phyloP scores from a whole-genome alignment of 2,113 vertebrate genomes.

The Leptodactylus fuscus region DNA sequence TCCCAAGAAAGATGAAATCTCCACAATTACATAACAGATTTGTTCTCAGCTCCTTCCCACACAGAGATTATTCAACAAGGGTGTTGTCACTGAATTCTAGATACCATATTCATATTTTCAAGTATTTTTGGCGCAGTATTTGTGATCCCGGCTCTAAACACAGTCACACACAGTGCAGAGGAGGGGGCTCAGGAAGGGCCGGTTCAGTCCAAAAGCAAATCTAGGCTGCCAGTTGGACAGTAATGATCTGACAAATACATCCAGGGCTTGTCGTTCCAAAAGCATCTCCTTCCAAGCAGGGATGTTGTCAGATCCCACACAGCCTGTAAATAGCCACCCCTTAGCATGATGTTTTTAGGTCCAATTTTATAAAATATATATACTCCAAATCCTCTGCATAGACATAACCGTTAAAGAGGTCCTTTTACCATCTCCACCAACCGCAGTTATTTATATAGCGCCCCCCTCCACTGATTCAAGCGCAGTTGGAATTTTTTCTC shows the following conservation, averaged over 20 bases:
- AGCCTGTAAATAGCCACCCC: too few relatives aligned
- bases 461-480: too few relatives aligned
- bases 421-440: too few relatives aligned
- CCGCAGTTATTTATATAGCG: too few relatives aligned
- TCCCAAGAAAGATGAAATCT: background rate
- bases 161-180: too few relatives aligned
- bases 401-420: too few relatives aligned
- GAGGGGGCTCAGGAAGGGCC: background rate
- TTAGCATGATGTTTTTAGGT: too few relatives aligned
- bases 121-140: background rate
- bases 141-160: background rate
- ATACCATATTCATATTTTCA: background rate
- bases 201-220: background rate
- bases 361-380: too few relatives aligned
- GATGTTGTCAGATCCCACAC: background rate
- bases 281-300: background rate
- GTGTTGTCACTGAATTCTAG: background rate
- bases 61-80: background rate
- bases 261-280: background rate
- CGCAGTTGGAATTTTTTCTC: too few relatives aligned
- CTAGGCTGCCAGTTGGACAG: constrained; percentile 8
- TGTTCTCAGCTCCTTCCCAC: constrained; percentile 4
- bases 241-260: background rate
- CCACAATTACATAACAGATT: constrained; percentile 17
- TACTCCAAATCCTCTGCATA: too few relatives aligned